These are phyloP conservation scores for Paraplagusia blochii DNA, from an alignment of 2,113 vertebrate genomes.

Conservation along the genomic window DNA sequence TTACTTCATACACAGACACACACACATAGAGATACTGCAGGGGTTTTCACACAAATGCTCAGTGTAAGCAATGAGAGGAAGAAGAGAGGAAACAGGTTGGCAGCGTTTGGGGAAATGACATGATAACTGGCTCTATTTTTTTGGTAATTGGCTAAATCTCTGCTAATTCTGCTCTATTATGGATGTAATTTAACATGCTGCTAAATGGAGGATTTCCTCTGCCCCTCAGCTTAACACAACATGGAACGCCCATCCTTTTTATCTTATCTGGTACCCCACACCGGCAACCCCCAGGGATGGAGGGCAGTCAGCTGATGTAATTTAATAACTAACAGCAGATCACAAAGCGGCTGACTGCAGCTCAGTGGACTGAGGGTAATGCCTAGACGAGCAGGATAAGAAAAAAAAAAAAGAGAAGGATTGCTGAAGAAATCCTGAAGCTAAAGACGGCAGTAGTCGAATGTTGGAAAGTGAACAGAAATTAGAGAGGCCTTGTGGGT, in stretches of 20 bases:
- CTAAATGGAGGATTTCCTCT: conserved; percentile 10
- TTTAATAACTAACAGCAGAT: conserved; percentile 68
- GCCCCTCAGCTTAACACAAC: not conserved
- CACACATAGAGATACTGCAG: conserved; percentile 15
- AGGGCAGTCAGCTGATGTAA: conserved; percentile 49
- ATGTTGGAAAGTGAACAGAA: too few relatives aligned
- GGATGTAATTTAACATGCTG: conserved; percentile 43
- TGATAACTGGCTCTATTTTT: conserved; percentile 40
- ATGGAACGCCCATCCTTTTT: conserved; percentile 19
- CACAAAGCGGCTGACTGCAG: conserved; percentile 62
- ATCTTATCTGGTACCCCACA: conserved; percentile 24
- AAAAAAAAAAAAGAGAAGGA: conserved; percentile 17
- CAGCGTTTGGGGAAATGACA: conserved; percentile 50
- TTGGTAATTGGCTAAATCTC: conserved; percentile 60
- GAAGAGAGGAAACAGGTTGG: conserved; percentile 44
- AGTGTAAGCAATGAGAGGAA: conserved; percentile 7
- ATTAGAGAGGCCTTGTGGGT: too few relatives aligned
- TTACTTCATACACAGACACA: conserved; percentile 50
- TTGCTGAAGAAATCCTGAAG: conserved; percentile 13
- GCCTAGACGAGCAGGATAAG: conserved; percentile 36
- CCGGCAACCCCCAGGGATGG: conserved; percentile 28
- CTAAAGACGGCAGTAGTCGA: conserved; percentile 8
- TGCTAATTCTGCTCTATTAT: conserved; percentile 54
- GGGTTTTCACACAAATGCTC: conserved; percentile 31
- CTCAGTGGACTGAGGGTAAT: conserved; percentile 50